phyloP scores from a whole-genome alignment of 2,797 vertebrate genomes.

The Squalus acanthias region DNA sequence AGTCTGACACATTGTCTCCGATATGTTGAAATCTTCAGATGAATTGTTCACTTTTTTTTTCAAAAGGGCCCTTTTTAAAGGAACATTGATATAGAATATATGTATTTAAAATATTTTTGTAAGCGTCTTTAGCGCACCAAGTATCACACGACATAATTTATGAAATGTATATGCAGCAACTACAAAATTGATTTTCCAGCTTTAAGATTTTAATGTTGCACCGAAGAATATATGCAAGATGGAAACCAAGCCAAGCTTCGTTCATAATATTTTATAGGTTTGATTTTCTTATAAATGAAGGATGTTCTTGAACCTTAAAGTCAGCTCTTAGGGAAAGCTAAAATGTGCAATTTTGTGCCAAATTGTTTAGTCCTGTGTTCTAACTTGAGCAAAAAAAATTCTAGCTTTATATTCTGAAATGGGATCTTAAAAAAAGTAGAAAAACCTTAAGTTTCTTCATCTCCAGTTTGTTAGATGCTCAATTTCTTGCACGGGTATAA shows the following conservation, averaged over 20 bases:
- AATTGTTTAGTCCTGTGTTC: no score
- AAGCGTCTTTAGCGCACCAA: neutral
- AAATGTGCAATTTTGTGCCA: no score
- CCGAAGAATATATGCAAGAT: neutral
- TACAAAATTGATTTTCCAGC: neutral
- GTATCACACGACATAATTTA: neutral
- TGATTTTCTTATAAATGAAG: no score
- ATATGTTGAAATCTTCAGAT: neutral
- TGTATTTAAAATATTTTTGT: conserved; percentile 1
- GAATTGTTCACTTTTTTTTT: neutral
- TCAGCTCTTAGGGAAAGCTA: no score
- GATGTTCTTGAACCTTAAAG: no score
- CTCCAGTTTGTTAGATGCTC: no score
- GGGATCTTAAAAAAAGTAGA: no score
- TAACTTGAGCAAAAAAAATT: no score
- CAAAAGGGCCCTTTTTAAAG: neutral
- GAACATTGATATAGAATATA: neutral
- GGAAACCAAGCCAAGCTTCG: neutral
- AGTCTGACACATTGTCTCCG: neutral
- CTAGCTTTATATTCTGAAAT: no score
- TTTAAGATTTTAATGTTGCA: neutral
- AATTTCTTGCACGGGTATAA: no score
- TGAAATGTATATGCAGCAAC: neutral
- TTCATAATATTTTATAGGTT: neutral
- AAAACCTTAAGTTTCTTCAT: no score